phyloP scores from a whole-genome alignment of 2,113 vertebrate species.

The Salvator merianae region DNA sequence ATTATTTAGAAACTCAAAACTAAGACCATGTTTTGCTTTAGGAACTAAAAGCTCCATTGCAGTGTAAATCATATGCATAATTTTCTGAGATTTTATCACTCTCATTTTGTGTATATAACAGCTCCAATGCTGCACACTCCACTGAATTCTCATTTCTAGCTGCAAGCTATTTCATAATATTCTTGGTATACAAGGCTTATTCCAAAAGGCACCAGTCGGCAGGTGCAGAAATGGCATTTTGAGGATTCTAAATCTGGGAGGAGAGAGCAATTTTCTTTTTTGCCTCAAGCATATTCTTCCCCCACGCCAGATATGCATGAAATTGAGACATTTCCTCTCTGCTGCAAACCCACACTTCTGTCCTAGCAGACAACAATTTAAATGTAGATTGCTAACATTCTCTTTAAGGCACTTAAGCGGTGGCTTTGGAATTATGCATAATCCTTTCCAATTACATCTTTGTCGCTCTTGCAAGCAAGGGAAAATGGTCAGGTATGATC shows the following conservation, averaged over 20 bases:
- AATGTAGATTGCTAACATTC: background rate
- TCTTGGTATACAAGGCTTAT: background rate
- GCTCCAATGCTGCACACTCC: background rate
- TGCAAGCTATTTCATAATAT: background rate
- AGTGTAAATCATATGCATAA: background rate
- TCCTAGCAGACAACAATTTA: background rate
- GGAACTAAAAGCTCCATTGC: constrained; percentile 3
- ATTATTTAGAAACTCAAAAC: background rate
- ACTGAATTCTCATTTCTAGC: background rate
- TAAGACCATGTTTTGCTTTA: background rate
- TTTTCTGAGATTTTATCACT: background rate
- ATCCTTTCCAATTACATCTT: background rate
- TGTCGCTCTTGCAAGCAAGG: background rate
- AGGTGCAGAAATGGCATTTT: background rate
- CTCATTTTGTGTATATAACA: constrained; percentile 3
- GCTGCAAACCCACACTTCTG: background rate
- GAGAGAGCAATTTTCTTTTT: constrained; percentile 5
- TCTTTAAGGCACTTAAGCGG: background rate
- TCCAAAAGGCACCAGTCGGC: background rate
- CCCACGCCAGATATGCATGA: background rate
- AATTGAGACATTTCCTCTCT: background rate
- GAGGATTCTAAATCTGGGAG: background rate
- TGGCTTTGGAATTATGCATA: background rate
- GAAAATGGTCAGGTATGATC: background rate
- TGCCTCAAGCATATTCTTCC: fast-evolving